A percentile compares a stretch with the other conserved stretches of the same genome.
These are phyloP conservation scores for Oscheius sp. DNA, from an alignment of 2,888 invertebrate species.

Conservation along the genomic window DNA sequence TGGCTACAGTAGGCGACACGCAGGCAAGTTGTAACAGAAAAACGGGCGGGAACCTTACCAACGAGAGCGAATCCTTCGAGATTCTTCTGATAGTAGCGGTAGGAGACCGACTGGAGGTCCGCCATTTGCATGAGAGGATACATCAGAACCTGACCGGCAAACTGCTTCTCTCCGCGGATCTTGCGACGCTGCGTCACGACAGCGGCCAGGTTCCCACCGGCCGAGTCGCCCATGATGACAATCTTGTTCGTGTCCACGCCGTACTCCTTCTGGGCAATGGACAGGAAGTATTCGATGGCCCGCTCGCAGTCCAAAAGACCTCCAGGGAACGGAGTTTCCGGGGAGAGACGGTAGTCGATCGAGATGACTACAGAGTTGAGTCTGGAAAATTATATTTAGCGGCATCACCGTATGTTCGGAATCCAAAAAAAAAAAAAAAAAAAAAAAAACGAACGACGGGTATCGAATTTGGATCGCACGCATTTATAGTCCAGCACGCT, in stretches of 20 bases:
- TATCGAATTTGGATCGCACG: too few relatives aligned
- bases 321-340: conserved; percentile 74
- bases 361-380: conserved; percentile 52
- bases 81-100: conserved; percentile 60
- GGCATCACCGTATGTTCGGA: too few relatives aligned
- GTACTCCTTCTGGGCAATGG: conserved; percentile 42
- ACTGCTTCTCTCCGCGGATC: conserved; percentile 40
- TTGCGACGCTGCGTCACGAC: conserved; percentile 57
- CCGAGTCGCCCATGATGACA: conserved; percentile 68
- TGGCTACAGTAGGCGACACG: not conserved
- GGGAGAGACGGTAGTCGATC: conserved; percentile 73
- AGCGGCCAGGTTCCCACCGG: conserved; percentile 66
- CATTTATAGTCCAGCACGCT: too few relatives aligned
- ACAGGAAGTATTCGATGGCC: conserved; percentile 72
- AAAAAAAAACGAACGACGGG: too few relatives aligned
- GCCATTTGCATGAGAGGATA: conserved; percentile 74
- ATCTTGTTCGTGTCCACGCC: conserved; percentile 57
- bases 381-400: conserved; percentile 30
- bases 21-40: not conserved
- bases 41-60: conserved; percentile 39
- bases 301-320: conserved; percentile 73
- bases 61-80: conserved; percentile 59
- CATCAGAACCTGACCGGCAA: conserved; percentile 70
- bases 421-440: too few relatives aligned
- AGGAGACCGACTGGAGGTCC: conserved; percentile 72